Conservation (phyloP, 2,797 vertebrate species). For the Sebastiscus tertius region DNA sequence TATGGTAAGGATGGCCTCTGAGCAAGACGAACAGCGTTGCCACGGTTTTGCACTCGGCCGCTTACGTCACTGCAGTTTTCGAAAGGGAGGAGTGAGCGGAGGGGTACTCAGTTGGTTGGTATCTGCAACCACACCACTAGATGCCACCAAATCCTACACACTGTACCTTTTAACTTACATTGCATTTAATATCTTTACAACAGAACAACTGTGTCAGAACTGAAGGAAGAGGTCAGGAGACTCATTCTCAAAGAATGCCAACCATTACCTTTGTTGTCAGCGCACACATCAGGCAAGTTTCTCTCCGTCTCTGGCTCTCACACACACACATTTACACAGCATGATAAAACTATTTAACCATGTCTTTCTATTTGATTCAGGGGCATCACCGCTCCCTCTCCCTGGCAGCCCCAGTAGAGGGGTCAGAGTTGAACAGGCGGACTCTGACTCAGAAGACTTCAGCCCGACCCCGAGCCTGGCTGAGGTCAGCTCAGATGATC, state of each 20-base stretch:
- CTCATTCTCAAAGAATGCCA: conserved; percentile 65
- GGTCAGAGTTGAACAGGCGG: conserved; percentile 34
- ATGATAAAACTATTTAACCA: background rate
- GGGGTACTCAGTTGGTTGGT: too few relatives aligned
- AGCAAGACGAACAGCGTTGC: too few relatives aligned
- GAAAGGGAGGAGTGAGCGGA: too few relatives aligned
- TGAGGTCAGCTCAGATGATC: conserved; percentile 84
- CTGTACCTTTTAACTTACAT: background rate
- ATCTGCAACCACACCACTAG: too few relatives aligned
- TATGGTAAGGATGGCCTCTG: too few relatives aligned
- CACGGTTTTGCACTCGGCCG: too few relatives aligned
- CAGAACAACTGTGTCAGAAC: conserved; percentile 77
- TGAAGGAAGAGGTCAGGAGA: conserved; percentile 82
- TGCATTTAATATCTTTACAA: conserved; percentile 6
- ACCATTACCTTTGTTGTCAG: conserved; percentile 41
- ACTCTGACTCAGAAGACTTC: conserved; percentile 80
- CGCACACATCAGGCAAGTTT: conserved; percentile 60
- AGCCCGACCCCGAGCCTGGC: conserved; percentile 83
- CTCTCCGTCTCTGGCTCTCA: background rate
- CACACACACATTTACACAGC: background rate
- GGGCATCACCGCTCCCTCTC: conserved; percentile 8
- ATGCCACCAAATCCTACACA: too few relatives aligned
- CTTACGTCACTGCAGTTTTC: too few relatives aligned
- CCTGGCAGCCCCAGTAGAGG: conserved; percentile 22
- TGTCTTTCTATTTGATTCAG: conserved; percentile 31